Evolutionary conservation across 2,113 vertebrate species (phyloP).

Genomic region (Melanerpes aurifrons): DNA sequence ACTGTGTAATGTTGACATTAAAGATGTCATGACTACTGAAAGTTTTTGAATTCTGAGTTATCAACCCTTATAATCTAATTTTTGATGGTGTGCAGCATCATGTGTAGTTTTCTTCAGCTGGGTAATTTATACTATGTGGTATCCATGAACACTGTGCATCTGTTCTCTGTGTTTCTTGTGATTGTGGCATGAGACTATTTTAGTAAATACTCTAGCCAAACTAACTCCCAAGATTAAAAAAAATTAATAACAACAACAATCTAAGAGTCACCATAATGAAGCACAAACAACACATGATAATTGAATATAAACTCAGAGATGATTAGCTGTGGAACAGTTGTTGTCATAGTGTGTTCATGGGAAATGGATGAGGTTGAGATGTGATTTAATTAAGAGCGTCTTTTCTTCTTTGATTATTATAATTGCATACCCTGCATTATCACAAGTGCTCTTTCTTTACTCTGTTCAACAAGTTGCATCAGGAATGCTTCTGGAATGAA

Average conservation of each 20-base stretch:
- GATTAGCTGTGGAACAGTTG: not conserved
- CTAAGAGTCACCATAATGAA: not conserved
- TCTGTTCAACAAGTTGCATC: not conserved
- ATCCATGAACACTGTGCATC: constrained; percentile 35
- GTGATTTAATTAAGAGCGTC: constrained; percentile 10
- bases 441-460: not conserved
- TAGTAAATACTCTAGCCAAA: not conserved
- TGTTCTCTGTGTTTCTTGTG: constrained; percentile 12
- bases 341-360: not conserved
- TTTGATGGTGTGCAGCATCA: constrained; percentile 42
- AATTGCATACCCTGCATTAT: not conserved
- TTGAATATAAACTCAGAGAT: not conserved
- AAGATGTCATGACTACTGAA: constrained; percentile 44
- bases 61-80: constrained; percentile 44
- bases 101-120: constrained; percentile 48
- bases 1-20: not conserved
- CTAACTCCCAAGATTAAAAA: not conserved
- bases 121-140: constrained; percentile 28
- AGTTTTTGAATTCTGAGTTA: constrained; percentile 51
- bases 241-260: too few species aligned
- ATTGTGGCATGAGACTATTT: not conserved
- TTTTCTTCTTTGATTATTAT: not conserved
- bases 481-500: not conserved
- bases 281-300: not conserved
- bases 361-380: not conserved